Evolutionary conservation across 2,797 vertebrate species (phyloP).

Genomic region (Pterois miles): DNA sequence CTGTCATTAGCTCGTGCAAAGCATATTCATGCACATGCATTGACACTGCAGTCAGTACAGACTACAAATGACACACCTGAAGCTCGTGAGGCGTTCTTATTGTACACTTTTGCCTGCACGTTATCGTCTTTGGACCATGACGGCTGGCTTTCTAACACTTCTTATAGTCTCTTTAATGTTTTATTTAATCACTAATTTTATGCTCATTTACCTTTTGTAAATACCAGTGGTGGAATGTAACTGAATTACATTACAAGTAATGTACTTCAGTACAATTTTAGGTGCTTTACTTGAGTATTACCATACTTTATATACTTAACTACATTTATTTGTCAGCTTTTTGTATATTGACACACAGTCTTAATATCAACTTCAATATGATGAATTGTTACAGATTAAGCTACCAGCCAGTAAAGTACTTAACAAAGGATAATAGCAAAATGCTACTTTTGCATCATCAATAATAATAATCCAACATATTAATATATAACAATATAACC

Average conservation of each 20-base stretch:
- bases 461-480: not conserved
- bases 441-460: not conserved
- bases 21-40: no score
- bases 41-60: no score
- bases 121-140: no score
- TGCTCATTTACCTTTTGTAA: not conserved
- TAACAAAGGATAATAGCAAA: not conserved
- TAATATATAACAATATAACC: not conserved
- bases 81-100: no score
- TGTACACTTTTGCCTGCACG: no score
- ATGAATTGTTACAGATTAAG: not conserved
- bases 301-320: not conserved
- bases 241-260: not conserved
- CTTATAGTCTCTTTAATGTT: not conserved
- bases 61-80: no score
- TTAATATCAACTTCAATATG: not conserved
- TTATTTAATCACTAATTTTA: not conserved
- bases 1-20: no score
- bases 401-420: not conserved
- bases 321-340: not conserved
- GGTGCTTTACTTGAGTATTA: not conserved
- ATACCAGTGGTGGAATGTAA: not conserved
- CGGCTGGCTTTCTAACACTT: no score
- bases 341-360: not conserved
- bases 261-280: not conserved